Conservation (phyloP, 2,113 vertebrate genomes). For the Etheostoma spectabile region DNA sequence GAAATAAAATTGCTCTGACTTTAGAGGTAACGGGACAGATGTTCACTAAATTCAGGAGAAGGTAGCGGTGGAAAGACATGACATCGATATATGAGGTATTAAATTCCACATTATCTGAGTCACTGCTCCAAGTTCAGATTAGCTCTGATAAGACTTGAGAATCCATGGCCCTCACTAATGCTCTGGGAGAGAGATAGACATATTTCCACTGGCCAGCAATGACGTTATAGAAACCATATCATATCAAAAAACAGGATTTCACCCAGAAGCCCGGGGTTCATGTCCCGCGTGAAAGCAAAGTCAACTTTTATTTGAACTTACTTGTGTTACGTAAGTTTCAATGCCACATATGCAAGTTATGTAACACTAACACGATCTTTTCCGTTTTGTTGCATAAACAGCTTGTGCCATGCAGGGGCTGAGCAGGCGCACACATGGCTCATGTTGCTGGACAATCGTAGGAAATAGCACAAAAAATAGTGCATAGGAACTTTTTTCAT, state of each 20-base stretch:
- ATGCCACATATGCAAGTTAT: no score
- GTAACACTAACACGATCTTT: no score
- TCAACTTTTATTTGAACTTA: no score
- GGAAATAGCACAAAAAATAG: no score
- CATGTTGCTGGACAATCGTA: no score
- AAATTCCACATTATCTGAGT: slow-evolving; percentile 67
- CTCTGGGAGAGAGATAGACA: neutral
- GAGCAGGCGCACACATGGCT: no score
- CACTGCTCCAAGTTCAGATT: slow-evolving; percentile 52
- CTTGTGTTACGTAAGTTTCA: no score
- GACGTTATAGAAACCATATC: slow-evolving; percentile 1
- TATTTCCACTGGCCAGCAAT: slow-evolving; percentile 8
- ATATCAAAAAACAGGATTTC: slow-evolving; percentile 1
- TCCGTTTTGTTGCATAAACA: no score
- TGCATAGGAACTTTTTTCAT: no score
- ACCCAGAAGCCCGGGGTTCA: no score
- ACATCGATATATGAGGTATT: slow-evolving; percentile 65
- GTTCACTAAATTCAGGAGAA: slow-evolving; percentile 64
- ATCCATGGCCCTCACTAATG: slow-evolving; percentile 35
- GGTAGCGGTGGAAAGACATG: slow-evolving; percentile 52
- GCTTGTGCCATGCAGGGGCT: no score
- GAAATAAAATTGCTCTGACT: slow-evolving; percentile 47
- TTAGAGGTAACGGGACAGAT: slow-evolving; percentile 51
- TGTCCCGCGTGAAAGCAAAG: no score
- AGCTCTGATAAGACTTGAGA: slow-evolving; percentile 52